Evolutionary conservation across 2,113 vertebrate species (phyloP).

Genomic region (Cavia aperea): DNA sequence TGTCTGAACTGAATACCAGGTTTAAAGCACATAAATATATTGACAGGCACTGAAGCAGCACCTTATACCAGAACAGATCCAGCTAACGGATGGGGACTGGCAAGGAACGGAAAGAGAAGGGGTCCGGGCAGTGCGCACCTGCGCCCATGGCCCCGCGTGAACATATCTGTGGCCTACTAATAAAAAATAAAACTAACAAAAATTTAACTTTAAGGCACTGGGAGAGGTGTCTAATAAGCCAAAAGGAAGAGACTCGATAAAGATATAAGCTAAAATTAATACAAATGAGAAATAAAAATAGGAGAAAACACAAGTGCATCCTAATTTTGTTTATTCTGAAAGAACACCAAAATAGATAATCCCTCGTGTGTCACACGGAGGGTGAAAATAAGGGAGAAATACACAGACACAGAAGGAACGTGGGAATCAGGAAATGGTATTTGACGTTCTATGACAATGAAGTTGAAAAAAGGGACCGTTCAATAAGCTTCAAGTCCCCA

Average conservation of each 20-base stretch:
- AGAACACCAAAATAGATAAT: neutral
- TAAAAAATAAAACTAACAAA: neutral
- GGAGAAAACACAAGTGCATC: neutral
- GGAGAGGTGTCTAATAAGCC: neutral
- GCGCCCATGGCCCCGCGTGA: neutral
- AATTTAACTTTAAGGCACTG: neutral
- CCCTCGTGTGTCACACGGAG: neutral
- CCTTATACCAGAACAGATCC: neutral
- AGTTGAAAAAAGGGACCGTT: neutral
- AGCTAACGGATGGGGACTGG: neutral
- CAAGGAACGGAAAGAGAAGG: neutral
- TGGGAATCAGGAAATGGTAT: neutral
- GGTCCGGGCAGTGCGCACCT: neutral
- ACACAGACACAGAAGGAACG: neutral
- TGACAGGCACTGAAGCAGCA: neutral
- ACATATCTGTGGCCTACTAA: neutral
- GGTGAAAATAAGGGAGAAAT: neutral
- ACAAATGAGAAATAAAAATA: neutral
- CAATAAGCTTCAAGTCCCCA: neutral
- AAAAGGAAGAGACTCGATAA: neutral
- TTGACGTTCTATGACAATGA: neutral
- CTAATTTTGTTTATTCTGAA: neutral
- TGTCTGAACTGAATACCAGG: neutral
- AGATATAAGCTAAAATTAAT: neutral
- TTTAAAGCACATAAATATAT: conserved; percentile 15